Conservation (phyloP, 2,113 vertebrate genomes). For the Mobula hypostoma region DNA sequence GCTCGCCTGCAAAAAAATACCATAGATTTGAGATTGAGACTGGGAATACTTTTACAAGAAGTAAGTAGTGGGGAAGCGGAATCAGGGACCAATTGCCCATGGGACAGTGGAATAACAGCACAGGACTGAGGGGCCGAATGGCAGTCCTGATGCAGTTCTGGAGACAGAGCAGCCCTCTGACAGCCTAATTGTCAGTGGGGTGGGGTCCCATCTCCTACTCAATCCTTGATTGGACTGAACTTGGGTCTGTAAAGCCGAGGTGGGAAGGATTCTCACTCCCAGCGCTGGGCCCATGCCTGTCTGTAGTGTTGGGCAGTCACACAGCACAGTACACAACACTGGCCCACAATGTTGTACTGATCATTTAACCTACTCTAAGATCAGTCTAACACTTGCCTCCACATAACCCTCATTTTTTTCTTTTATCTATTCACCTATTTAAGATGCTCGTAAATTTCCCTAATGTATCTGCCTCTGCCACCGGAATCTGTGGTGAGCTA, state of each 20-base stretch:
- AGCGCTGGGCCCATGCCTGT: background rate
- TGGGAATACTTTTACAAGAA: background rate
- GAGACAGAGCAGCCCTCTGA: background rate
- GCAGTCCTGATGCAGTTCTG: background rate
- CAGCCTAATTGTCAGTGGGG: background rate
- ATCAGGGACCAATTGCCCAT: too few relatives aligned
- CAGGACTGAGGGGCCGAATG: background rate
- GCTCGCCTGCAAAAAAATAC: background rate
- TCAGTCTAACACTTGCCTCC: too few relatives aligned
- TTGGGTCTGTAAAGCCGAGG: background rate
- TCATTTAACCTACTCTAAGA: too few relatives aligned
- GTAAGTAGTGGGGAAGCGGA: background rate
- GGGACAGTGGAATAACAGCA: background rate
- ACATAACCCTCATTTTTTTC: too few relatives aligned
- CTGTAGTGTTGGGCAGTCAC: background rate
- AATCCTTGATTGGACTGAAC: background rate
- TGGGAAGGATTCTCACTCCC: background rate
- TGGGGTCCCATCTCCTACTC: background rate
- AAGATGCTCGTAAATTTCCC: too few relatives aligned
- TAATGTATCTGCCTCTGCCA: too few relatives aligned
- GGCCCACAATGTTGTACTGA: too few relatives aligned
- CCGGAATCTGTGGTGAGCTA: background rate
- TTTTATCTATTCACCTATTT: too few relatives aligned
- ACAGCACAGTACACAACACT: too few relatives aligned
- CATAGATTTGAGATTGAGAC: background rate